Evolutionary conservation across 2,888 invertebrate species (phyloP).

Genomic region (Nephrotoma appendiculata): DNA sequence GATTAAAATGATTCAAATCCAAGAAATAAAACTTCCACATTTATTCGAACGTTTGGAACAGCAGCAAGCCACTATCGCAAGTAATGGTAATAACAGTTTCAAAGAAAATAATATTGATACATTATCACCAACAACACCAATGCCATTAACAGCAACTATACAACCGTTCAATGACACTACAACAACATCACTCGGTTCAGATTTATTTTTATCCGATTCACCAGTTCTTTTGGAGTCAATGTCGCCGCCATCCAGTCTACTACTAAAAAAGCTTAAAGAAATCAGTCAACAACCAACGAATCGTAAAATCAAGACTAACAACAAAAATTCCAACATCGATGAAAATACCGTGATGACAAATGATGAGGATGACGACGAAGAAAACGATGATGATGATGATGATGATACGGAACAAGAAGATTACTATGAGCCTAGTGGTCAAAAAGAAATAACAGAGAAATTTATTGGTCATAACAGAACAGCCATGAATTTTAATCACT

Average conservation of each 20-base stretch:
- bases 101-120: neutral
- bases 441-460: neutral
- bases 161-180: neutral
- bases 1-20: neutral
- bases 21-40: neutral
- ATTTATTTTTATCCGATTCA: neutral
- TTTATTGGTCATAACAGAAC: constrained; percentile 11
- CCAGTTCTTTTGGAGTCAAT: neutral
- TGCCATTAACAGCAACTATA: neutral
- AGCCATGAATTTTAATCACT: neutral
- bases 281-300: neutral
- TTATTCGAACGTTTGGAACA: neutral
- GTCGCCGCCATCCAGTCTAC: neutral
- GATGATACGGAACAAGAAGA: neutral
- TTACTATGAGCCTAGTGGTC: constrained; percentile 4
- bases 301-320: neutral
- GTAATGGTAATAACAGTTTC: neutral
- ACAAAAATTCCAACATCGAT: neutral
- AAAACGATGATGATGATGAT: neutral
- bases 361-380: neutral
- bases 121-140: neutral
- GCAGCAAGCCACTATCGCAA: neutral
- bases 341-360: neutral
- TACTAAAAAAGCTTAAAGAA: neutral
- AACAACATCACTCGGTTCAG: neutral